Evolutionary conservation across 1,140 invertebrate genomes (phyloP).

Genomic region (Tenebrio molitor): DNA sequence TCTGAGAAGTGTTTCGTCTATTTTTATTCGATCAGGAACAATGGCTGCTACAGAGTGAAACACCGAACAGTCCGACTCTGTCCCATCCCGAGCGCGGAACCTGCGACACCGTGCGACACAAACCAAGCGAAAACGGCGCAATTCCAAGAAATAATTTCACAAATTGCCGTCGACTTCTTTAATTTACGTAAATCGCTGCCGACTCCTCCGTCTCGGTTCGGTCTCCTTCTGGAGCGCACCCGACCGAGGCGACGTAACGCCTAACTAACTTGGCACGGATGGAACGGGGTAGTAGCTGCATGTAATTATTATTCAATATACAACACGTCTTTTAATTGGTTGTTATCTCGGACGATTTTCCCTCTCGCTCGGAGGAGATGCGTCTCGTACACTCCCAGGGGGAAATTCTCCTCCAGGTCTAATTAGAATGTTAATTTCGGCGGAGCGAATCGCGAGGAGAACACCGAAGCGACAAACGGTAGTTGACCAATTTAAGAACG

Average conservation of each 20-base stretch:
- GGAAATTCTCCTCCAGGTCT: no score
- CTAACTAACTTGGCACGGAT: conserved; percentile 20
- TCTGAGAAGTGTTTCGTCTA: conserved; percentile 54
- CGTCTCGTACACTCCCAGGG: background rate
- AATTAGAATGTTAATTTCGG: conserved; percentile 17
- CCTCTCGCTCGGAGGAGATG: background rate
- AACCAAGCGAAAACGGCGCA: conserved; percentile 25
- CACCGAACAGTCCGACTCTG: background rate
- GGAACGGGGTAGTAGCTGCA: conserved; percentile 54
- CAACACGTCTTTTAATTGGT: conserved; percentile 65
- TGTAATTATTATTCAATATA: conserved; percentile 64
- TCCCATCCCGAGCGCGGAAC: background rate
- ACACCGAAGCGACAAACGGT: background rate
- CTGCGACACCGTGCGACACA: background rate
- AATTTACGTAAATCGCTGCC: conserved; percentile 50
- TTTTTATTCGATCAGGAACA: conserved; percentile 48
- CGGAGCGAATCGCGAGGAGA: no score
- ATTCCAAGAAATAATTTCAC: conserved; percentile 64
- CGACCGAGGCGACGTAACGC: conserved; percentile 23
- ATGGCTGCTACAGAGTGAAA: conserved; percentile 14
- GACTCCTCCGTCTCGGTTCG: background rate
- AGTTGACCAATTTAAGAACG: conserved; percentile 33
- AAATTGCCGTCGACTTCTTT: conserved; percentile 63
- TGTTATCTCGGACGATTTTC: conserved; percentile 57
- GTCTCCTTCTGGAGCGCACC: background rate